Evolutionary conservation across 1,140 invertebrate genomes (phyloP), one percentile per base, ranked within the genome.

Genomic region (Lepidotrigona ventralis): DNA sequence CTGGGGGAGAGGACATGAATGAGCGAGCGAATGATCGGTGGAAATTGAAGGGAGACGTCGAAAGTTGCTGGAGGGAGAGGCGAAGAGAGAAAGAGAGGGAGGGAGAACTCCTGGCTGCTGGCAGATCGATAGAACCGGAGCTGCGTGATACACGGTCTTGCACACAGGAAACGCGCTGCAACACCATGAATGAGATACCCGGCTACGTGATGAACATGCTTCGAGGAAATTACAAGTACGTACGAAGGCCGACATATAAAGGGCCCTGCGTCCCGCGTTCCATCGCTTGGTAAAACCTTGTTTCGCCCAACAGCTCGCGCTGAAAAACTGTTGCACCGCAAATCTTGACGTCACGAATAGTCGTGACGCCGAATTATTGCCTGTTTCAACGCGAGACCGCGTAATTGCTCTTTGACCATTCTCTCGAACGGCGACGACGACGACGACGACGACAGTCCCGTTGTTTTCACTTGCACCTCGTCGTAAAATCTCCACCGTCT

Each of bases 71-170:
- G 51, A 46, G 54, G 33, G 58, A 46, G 51, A 70, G 12, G 33
- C 63, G n/a, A 69, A 14, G 51, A 56, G 15, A 63, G 60, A 2
- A 15, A 51, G 26, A 26, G 33, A 17, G 11, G 6, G 64, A 63
- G 26, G 33, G 73, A 87, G 64, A 77, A 75, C 74, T 85, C 63
- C 69, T 80, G 83, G 88, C 85, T 83, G 90, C 14, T 84, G 90
- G 90, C 14, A 85, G 89, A 91, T 91, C 90, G 89, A 91, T 91
- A 91, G 81, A 89, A 90, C 76, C 39, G 90, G 89, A 90, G 88
- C 89, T 91, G 90, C 90, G 90, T 91, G 85, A 84, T 90, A 15
- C 26, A 89, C 86, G 75, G 77, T 79, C 86, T 83, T 90, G 85
- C 79, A 84, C 81, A 83, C 46, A 70, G 75, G 72, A 83, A 85